phyloP scores from a whole-genome alignment of 2,797 vertebrate genomes.

The Pelodytes ibericus region DNA sequence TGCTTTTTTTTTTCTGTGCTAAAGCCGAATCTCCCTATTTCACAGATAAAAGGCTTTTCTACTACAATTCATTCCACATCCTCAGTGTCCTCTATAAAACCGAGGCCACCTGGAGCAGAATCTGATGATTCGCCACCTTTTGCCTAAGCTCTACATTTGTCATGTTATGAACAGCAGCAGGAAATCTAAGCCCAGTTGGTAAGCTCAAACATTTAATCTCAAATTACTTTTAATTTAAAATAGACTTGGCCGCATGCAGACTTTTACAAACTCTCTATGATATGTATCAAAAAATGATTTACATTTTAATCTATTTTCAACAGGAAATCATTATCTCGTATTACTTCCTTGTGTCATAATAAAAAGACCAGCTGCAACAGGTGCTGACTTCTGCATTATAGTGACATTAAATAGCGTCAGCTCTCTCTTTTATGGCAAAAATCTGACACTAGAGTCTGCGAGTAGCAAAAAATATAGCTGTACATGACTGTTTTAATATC shows the following conservation, averaged over 20 bases:
- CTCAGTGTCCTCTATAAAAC: constrained; percentile 30
- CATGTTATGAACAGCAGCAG: constrained; percentile 27
- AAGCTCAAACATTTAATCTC: constrained; percentile 22
- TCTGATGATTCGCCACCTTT: constrained; percentile 42
- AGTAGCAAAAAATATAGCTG: background rate
- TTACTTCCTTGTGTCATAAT: background rate
- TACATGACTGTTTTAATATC: background rate
- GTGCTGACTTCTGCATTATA: constrained; percentile 1
- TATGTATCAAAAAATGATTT: constrained; percentile 27
- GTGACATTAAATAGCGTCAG: constrained; percentile 14
- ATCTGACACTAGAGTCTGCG: background rate
- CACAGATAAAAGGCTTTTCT: constrained; percentile 25
- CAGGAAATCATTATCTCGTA: background rate
- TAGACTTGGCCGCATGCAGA: background rate
- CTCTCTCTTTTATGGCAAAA: background rate
- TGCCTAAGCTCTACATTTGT: constrained; percentile 26
- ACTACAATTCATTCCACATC: constrained; percentile 18
- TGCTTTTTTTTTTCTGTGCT: no score
- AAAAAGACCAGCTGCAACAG: constrained; percentile 5
- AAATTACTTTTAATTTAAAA: constrained; percentile 35
- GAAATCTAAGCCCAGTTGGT: constrained; percentile 15
- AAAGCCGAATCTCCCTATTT: constrained; percentile 7
- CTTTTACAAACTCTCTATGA: constrained; percentile 11
- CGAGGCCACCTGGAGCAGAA: constrained; percentile 40
- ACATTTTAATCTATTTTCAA: constrained; percentile 21